These are phyloP conservation scores for Forbesichthys agassizii DNA, from an alignment of 2,113 vertebrate genomes.

Conservation along the genomic window DNA sequence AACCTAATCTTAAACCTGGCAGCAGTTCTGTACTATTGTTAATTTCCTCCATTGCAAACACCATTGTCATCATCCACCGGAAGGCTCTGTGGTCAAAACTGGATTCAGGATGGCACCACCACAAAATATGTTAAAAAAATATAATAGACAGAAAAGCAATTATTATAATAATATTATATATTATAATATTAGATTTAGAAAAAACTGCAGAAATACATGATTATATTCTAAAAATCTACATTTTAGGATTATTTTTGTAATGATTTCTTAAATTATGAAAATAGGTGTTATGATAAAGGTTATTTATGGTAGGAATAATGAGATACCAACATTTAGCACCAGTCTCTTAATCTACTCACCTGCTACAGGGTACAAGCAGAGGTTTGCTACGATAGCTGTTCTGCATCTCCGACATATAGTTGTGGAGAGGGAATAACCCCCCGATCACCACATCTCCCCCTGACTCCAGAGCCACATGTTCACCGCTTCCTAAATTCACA, in stretches of 20 bases:
- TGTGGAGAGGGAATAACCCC: constrained; percentile 76
- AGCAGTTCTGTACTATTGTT: constrained; percentile 66
- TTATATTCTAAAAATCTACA: too few relatives aligned
- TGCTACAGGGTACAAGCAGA: constrained; percentile 52
- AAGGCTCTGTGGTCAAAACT: constrained; percentile 71
- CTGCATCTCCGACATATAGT: constrained; percentile 39
- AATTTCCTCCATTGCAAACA: constrained; percentile 74
- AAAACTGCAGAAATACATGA: background rate
- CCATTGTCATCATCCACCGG: constrained; percentile 71
- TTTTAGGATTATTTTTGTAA: too few relatives aligned
- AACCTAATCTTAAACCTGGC: constrained; percentile 70
- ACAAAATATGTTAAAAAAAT: too few relatives aligned
- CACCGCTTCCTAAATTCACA: constrained; percentile 42
- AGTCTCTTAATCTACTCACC: constrained; percentile 57
- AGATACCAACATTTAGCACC: background rate
- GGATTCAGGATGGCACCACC: background rate
- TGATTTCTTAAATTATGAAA: background rate
- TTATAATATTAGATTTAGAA: too few relatives aligned
- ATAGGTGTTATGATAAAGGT: background rate
- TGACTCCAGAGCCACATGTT: constrained; percentile 45
- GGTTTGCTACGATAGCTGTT: constrained; percentile 58
- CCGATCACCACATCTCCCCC: constrained; percentile 72
- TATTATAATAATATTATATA: too few relatives aligned
- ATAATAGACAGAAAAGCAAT: too few relatives aligned
- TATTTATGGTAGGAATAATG: background rate